Conservation (phyloP, 2,888 invertebrate genomes). For the Amphipyra berbera region DNA sequence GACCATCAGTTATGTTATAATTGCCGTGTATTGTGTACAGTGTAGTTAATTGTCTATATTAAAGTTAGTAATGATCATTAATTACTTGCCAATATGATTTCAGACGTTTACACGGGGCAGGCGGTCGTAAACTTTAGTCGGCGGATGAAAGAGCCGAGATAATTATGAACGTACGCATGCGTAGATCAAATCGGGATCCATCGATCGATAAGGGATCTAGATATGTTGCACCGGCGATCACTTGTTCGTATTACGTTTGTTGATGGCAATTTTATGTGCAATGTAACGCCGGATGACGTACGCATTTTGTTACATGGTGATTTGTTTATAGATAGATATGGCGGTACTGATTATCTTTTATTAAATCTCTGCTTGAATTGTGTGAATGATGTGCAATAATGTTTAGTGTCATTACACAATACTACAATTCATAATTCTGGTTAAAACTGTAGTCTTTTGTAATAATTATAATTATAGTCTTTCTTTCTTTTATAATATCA, state of each 20-base stretch:
- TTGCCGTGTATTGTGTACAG: slow-evolving; percentile 68
- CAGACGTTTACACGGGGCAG: slow-evolving; percentile 83
- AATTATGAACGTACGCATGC: slow-evolving; percentile 87
- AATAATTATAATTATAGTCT: background rate
- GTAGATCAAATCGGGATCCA: slow-evolving; percentile 88
- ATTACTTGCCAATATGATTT: slow-evolving; percentile 85
- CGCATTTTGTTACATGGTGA: slow-evolving; percentile 53
- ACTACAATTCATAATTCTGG: slow-evolving; percentile 2
- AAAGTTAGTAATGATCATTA: slow-evolving; percentile 81
- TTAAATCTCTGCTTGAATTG: slow-evolving; percentile 40
- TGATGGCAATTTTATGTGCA: slow-evolving; percentile 72
- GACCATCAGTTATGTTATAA: slow-evolving; percentile 64
- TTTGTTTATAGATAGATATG: slow-evolving; percentile 48
- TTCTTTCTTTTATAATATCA: too few relatives aligned
- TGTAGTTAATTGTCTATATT: slow-evolving; percentile 80
- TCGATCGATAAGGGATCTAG: slow-evolving; percentile 87
- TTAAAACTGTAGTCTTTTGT: too few relatives aligned
- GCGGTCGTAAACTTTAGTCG: slow-evolving; percentile 84
- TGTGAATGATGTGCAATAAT: slow-evolving; percentile 26
- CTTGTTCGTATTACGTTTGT: slow-evolving; percentile 74
- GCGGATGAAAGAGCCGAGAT: slow-evolving; percentile 87
- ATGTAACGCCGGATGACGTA: slow-evolving; percentile 63
- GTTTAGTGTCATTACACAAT: slow-evolving; percentile 8
- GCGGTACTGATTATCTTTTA: slow-evolving; percentile 36
- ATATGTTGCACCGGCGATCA: slow-evolving; percentile 76